phyloP scores from a whole-genome alignment of 64 coral and sea anemone species.

The Astreopora myriophthalma region DNA sequence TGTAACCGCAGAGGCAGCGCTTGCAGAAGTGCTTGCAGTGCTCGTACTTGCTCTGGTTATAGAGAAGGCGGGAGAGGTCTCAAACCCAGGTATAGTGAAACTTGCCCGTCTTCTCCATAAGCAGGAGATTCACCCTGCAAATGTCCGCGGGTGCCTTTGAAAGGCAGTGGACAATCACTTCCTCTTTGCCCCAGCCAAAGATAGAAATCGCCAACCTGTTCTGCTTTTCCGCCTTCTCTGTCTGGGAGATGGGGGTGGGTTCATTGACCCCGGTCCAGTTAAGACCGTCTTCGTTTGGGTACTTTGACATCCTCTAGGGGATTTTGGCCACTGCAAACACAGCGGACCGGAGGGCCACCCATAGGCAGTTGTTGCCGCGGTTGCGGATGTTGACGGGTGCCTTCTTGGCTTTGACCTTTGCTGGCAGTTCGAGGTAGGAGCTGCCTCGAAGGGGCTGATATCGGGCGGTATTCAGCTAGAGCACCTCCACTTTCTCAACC shows the following conservation, averaged over 20 bases:
- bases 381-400: too few relatives aligned
- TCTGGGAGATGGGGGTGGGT: neutral
- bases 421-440: too few relatives aligned
- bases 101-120: neutral
- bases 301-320: neutral
- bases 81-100: conserved; percentile 32
- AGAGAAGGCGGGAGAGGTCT: neutral
- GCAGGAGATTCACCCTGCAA: conserved; percentile 10
- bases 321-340: neutral
- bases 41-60: too few relatives aligned
- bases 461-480: too few relatives aligned
- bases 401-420: too few relatives aligned
- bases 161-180: neutral
- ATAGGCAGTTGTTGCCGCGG: neutral
- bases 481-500: too few relatives aligned
- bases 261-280: neutral
- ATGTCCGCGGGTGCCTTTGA: neutral
- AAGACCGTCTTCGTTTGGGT: neutral
- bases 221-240: neutral
- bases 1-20: neutral
- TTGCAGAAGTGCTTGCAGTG: neutral
- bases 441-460: too few relatives aligned
- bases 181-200: neutral
- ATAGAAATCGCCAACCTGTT: neutral
- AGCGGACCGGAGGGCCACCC: neutral